Percentiles rank a stretch among this genome's conserved stretches.
Conservation (phyloP, 2,113 vertebrate genomes). For the Lepus europaeus region DNA sequence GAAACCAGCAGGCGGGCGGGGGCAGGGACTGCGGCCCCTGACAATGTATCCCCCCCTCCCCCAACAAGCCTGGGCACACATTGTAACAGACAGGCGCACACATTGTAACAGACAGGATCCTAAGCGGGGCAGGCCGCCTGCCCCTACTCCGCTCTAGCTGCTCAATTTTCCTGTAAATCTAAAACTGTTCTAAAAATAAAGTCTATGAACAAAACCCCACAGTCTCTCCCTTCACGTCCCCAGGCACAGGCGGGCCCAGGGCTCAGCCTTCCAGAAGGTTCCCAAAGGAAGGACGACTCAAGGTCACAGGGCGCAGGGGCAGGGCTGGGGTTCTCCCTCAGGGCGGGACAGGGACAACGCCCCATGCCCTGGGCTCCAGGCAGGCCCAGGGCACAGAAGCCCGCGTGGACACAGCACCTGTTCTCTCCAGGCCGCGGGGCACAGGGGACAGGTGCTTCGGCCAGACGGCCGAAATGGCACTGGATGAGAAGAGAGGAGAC, state of each 20-base stretch:
- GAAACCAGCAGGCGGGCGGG: too few species aligned
- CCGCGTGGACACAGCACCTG: neutral
- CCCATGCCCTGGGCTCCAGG: too few species aligned
- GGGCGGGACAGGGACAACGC: too few species aligned
- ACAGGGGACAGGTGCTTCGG: neutral
- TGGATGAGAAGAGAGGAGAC: neutral
- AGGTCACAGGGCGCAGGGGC: neutral
- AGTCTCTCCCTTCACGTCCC: neutral
- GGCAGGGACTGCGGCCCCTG: too few species aligned
- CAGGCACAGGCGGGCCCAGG: neutral
- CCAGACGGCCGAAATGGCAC: neutral
- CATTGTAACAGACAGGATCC: too few species aligned
- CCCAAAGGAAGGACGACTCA: rapidly evolving
- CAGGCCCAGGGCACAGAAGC: too few species aligned
- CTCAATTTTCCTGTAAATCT: too few species aligned
- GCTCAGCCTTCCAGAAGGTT: neutral
- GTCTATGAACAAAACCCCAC: neutral
- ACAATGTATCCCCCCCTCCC: too few species aligned
- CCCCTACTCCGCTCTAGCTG: too few species aligned
- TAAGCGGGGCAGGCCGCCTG: too few species aligned
- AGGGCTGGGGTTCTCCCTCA: neutral
- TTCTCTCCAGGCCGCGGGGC: neutral
- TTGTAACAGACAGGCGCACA: too few species aligned
- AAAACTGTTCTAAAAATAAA: neutral
- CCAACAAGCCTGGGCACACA: too few species aligned